Conservation (phyloP, 2,113 vertebrate genomes). For the Stictonetta naevosa region DNA sequence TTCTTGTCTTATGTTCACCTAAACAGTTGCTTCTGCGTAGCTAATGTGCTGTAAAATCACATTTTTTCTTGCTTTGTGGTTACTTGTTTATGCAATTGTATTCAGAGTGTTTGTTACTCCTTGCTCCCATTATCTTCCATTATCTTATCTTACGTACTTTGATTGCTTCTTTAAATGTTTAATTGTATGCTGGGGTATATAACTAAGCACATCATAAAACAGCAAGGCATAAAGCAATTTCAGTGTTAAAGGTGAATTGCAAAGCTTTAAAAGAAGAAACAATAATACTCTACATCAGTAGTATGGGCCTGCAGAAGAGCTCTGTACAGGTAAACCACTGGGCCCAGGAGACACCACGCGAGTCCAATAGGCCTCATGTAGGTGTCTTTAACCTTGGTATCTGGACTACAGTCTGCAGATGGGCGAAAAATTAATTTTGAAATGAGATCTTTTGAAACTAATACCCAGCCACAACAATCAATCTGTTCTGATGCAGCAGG, state of each 20-base stretch:
- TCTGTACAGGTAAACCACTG: neutral
- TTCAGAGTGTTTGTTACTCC: neutral
- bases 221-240: neutral
- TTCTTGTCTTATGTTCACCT: neutral
- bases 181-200: neutral
- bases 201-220: neutral
- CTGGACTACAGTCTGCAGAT: neutral
- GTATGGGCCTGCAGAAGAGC: neutral
- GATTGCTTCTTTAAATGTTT: neutral
- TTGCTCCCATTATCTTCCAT: neutral
- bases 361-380: neutral
- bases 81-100: neutral
- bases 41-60: neutral
- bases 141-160: neutral
- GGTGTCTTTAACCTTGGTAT: neutral
- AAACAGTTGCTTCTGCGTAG: neutral
- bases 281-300: neutral
- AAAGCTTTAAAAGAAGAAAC: constrained; percentile 19
- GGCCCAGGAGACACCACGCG: neutral
- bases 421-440: neutral
- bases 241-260: constrained; percentile 13
- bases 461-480: neutral
- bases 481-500: neutral
- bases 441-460: neutral
- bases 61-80: neutral